Percentiles rank a stretch among this genome's conserved stretches.
These are phyloP conservation scores for Poicephalus meyeri DNA, from an alignment of 2,113 vertebrate genomes.

Conservation along the genomic window DNA sequence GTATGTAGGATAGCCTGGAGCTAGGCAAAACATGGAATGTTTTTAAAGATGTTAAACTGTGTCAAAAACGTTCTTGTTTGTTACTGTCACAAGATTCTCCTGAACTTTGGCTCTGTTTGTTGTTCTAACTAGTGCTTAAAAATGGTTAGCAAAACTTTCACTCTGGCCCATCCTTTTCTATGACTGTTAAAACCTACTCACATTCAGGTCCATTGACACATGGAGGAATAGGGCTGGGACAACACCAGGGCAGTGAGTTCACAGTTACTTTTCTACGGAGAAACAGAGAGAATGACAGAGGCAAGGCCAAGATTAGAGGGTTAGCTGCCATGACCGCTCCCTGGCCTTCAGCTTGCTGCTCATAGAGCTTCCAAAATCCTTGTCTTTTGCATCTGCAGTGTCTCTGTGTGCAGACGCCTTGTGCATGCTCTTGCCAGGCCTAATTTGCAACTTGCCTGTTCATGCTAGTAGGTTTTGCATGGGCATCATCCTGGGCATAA, in stretches of 20 bases:
- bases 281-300: background rate
- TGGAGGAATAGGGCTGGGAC: background rate
- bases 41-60: background rate
- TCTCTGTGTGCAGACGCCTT: background rate
- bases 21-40: background rate
- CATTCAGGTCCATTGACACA: background rate
- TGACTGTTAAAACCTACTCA: background rate
- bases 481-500: background rate
- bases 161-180: background rate
- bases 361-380: background rate
- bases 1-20: fast-evolving
- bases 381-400: background rate
- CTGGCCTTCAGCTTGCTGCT: background rate
- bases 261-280: background rate
- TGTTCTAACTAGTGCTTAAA: conserved; percentile 11
- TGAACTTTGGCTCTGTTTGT: background rate
- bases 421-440: background rate
- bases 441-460: conserved; percentile 6
- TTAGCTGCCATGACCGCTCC: background rate
- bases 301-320: background rate
- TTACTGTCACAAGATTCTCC: background rate
- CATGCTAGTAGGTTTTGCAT: background rate
- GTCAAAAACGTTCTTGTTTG: background rate
- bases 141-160: background rate
- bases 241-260: background rate